Conservation (phyloP, 2,888 invertebrate genomes). For the Hydroisotoma schaefferi region DNA sequence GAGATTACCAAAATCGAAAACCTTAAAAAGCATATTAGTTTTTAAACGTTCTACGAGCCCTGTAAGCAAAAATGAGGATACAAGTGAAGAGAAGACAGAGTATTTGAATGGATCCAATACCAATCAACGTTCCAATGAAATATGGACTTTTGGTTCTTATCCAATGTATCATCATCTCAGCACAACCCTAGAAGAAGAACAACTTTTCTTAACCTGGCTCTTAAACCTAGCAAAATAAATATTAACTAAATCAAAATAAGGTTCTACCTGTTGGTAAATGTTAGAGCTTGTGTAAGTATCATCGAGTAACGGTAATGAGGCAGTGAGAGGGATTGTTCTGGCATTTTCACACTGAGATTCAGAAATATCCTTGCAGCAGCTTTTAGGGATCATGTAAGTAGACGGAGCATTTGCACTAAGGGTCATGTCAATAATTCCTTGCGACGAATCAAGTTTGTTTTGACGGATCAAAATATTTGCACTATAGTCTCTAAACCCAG, state of each 20-base stretch:
- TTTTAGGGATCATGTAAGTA: conserved; percentile 40
- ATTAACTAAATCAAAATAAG: background rate
- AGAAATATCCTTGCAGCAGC: conserved; percentile 40
- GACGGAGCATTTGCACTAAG: conserved; percentile 34
- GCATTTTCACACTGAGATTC: conserved; percentile 35
- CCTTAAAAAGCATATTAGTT: no score
- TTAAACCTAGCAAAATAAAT: background rate
- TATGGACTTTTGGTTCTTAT: conserved; percentile 34
- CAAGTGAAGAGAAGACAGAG: conserved; percentile 46
- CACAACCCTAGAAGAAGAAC: conserved; percentile 39
- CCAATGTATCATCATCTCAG: conserved; percentile 42
- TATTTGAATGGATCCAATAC: conserved; percentile 41
- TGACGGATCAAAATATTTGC: conserved; percentile 31
- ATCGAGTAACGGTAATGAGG: conserved; percentile 35
- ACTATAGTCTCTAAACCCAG: conserved; percentile 42
- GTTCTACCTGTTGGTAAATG: conserved; percentile 41
- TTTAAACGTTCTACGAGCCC: conserved; percentile 35
- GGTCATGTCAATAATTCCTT: conserved; percentile 45
- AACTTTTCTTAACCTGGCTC: background rate
- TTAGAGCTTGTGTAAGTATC: conserved; percentile 29
- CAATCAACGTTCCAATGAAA: conserved; percentile 43
- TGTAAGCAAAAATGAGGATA: conserved; percentile 46
- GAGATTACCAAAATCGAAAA: no score
- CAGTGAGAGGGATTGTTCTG: conserved; percentile 34
- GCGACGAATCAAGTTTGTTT: conserved; percentile 23